A percentile compares a stretch with the other conserved stretches of the same genome.
Evolutionary conservation across 2,888 invertebrate species (phyloP).

Genomic region (Macrophya annulata): DNA sequence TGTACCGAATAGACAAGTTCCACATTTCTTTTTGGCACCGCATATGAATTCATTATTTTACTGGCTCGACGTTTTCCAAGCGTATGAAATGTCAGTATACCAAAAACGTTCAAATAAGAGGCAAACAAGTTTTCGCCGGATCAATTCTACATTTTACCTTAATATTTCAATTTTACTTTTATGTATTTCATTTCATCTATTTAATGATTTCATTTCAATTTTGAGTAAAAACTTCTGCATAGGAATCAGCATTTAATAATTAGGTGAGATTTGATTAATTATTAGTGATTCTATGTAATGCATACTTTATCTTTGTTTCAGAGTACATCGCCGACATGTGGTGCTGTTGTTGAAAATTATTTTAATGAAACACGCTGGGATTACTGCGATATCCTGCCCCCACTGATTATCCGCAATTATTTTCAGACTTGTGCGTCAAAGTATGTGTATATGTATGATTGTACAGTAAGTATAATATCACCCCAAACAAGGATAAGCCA

Average conservation of each 20-base stretch:
- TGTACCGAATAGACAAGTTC: too few species aligned
- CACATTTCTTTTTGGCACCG: not conserved
- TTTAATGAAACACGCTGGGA: not conserved
- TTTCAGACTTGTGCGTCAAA: not conserved
- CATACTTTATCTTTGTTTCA: conserved; percentile 14
- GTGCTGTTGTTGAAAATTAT: not conserved
- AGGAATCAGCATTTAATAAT: not conserved
- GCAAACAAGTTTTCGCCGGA: not conserved
- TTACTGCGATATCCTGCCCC: not conserved
- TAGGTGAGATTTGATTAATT: not conserved
- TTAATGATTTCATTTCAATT: not conserved
- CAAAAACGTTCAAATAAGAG: not conserved
- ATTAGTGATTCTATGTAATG: conserved; percentile 25
- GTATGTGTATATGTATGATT: not conserved
- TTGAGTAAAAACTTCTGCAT: not conserved
- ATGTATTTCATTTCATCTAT: not conserved
- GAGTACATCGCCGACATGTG: not conserved
- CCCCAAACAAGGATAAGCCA: not conserved
- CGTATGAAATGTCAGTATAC: not conserved
- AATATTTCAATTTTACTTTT: not conserved
- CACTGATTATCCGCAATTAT: not conserved
- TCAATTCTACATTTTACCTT: not conserved
- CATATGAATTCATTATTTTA: not conserved
- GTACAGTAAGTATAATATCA: not conserved
- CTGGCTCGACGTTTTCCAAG: too few species aligned